phyloP scores from a whole-genome alignment of 2,113 vertebrate genomes.

The Macquaria ambigua region DNA sequence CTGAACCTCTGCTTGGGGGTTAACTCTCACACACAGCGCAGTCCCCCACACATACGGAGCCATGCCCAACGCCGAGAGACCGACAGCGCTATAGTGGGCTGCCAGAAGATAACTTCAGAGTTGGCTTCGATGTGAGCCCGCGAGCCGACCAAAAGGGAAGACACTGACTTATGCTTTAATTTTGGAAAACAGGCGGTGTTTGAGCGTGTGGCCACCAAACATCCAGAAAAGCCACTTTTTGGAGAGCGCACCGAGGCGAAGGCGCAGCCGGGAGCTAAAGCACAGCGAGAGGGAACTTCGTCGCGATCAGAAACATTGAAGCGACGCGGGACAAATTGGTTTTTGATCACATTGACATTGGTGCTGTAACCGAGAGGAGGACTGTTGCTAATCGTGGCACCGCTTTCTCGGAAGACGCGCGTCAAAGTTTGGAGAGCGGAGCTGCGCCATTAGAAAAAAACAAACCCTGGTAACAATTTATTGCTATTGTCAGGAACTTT shows the following conservation, averaged over 20 bases:
- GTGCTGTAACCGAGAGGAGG: neutral
- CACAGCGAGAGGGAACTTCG: conserved; percentile 75
- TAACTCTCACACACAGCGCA: conserved; percentile 81
- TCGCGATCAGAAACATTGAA: conserved; percentile 42
- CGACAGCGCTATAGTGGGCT: conserved; percentile 48
- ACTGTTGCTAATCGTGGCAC: conserved; percentile 21
- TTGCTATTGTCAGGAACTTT: conserved; percentile 56
- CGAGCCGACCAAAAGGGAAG: conserved; percentile 13
- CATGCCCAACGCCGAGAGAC: conserved; percentile 67
- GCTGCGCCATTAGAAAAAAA: conserved; percentile 32
- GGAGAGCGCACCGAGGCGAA: conserved; percentile 64
- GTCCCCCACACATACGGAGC: conserved; percentile 73
- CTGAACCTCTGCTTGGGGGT: conserved; percentile 83
- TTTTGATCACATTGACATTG: conserved; percentile 35
- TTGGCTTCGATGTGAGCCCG: conserved; percentile 53
- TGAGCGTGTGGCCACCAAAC: conserved; percentile 29
- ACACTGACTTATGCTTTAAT: conserved; percentile 20
- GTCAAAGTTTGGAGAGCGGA: conserved; percentile 72
- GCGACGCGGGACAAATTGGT: conserved; percentile 39
- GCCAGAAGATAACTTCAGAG: conserved; percentile 61
- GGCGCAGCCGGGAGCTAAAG: conserved; percentile 75
- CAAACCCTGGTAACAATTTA: conserved; percentile 36
- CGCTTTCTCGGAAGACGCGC: conserved; percentile 55
- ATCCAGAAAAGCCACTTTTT: conserved; percentile 61
- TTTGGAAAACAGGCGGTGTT: conserved; percentile 11